These are phyloP conservation scores for Criorhina ranunculi DNA, from an alignment of 2,888 invertebrate genomes.

Conservation along the genomic window DNA sequence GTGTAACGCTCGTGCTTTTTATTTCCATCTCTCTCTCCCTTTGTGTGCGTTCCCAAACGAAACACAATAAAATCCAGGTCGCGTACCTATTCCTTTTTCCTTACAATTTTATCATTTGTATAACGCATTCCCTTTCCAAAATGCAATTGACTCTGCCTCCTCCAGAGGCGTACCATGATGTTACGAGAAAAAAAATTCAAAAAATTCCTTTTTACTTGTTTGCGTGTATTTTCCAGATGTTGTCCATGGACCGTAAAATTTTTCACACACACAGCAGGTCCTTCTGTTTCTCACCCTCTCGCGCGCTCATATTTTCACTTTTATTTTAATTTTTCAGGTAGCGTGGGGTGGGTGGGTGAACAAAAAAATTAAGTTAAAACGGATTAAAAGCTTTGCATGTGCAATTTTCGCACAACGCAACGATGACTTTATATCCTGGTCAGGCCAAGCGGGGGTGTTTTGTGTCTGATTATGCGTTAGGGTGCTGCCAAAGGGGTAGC, in stretches of 20 bases:
- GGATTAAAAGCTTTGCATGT: conserved; percentile 73
- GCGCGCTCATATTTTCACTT: conserved; percentile 46
- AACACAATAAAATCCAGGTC: conserved; percentile 44
- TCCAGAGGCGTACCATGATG: background rate
- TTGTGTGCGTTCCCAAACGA: background rate
- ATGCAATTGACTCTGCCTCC: conserved; percentile 6
- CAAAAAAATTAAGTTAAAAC: conserved; percentile 67
- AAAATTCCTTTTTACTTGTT: background rate
- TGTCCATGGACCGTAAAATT: conserved; percentile 47
- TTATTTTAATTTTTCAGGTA: conserved; percentile 39
- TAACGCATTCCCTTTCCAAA: conserved; percentile 15
- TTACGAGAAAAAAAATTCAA: conserved; percentile 5
- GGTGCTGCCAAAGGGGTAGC: background rate
- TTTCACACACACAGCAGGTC: background rate
- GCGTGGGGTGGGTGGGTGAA: background rate
- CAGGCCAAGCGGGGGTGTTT: background rate
- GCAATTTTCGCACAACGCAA: conserved; percentile 47
- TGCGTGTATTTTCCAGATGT: conserved; percentile 47
- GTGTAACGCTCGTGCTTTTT: conserved; percentile 20
- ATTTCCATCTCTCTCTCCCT: background rate
- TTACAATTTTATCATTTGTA: conserved; percentile 16
- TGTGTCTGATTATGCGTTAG: conserved; percentile 32
- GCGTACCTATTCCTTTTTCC: background rate
- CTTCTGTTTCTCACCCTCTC: too few species aligned
- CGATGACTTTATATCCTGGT: conserved; percentile 25